Percentiles rank a stretch among this genome's conserved stretches.
Conservation (phyloP, 2,888 invertebrate genomes). For the Hydriomena furcata region DNA sequence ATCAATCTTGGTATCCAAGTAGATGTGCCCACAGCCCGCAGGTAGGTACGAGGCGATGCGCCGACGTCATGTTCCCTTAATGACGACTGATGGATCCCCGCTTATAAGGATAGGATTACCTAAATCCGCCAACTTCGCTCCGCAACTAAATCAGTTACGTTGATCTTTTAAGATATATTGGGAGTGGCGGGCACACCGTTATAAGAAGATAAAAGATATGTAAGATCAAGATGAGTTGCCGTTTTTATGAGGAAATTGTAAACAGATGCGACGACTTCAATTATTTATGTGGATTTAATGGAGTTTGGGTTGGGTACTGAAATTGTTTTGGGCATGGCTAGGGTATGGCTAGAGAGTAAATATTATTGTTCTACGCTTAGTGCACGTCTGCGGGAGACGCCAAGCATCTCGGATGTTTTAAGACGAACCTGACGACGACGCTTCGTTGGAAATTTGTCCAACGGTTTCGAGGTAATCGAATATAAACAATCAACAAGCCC, state of each 20-base stretch:
- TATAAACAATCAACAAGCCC: constrained; percentile 59
- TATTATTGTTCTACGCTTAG: constrained; percentile 40
- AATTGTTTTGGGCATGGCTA: too few species aligned
- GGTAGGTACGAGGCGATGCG: constrained; percentile 50
- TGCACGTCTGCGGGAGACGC: constrained; percentile 23
- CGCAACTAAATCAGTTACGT: constrained; percentile 66
- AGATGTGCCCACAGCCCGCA: constrained; percentile 43
- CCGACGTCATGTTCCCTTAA: constrained; percentile 63
- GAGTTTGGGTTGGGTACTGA: constrained; percentile 16
- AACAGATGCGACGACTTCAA: constrained; percentile 24
- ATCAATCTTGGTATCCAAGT: constrained; percentile 68
- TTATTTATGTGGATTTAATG: constrained; percentile 19
- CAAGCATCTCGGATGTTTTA: constrained; percentile 47
- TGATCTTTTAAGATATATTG: constrained; percentile 46
- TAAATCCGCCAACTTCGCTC: constrained; percentile 56
- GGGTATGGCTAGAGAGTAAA: constrained; percentile 31
- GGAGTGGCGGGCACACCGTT: constrained; percentile 36
- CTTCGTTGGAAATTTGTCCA: constrained; percentile 46
- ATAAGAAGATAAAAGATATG: constrained; percentile 25
- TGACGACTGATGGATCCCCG: constrained; percentile 77
- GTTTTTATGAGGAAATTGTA: constrained; percentile 31
- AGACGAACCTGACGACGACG: constrained; percentile 33
- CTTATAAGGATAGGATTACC: constrained; percentile 72
- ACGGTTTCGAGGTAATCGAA: constrained; percentile 57
- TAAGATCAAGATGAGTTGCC: constrained; percentile 24